phyloP scores from a whole-genome alignment of 2,113 vertebrate species.

The Chinchilla lanigera region DNA sequence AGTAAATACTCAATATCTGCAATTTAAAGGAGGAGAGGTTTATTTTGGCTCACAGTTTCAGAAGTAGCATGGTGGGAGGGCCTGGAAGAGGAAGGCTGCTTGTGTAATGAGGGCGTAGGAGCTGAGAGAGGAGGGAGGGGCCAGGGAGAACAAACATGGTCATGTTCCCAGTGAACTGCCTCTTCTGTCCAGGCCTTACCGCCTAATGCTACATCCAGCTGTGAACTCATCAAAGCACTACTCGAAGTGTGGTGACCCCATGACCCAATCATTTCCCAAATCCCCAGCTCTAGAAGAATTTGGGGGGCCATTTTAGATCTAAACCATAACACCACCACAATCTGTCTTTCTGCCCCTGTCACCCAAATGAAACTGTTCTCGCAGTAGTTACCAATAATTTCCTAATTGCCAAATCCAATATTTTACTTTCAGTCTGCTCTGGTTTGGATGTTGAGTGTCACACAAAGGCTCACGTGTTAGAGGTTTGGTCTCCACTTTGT shows the following conservation, averaged over 20 bases:
- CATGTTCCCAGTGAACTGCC: background rate
- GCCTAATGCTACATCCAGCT: background rate
- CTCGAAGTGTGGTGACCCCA: background rate
- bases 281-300: background rate
- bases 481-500: background rate
- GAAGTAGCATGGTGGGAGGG: background rate
- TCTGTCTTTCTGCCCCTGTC: background rate
- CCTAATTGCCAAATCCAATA: background rate
- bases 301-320: background rate
- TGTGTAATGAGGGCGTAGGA: background rate
- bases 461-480: background rate
- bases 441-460: background rate
- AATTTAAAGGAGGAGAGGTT: background rate
- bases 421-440: background rate
- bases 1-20: background rate
- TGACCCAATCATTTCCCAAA: background rate
- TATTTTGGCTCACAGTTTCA: background rate
- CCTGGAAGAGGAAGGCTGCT: background rate
- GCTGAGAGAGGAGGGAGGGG: background rate
- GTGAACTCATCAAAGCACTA: background rate
- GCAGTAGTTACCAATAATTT: background rate
- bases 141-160: background rate
- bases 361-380: background rate
- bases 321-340: background rate
- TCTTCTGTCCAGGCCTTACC: background rate